Evolutionary conservation across 2,113 vertebrate genomes (phyloP).

Genomic region (Leucoraja erinaceus): DNA sequence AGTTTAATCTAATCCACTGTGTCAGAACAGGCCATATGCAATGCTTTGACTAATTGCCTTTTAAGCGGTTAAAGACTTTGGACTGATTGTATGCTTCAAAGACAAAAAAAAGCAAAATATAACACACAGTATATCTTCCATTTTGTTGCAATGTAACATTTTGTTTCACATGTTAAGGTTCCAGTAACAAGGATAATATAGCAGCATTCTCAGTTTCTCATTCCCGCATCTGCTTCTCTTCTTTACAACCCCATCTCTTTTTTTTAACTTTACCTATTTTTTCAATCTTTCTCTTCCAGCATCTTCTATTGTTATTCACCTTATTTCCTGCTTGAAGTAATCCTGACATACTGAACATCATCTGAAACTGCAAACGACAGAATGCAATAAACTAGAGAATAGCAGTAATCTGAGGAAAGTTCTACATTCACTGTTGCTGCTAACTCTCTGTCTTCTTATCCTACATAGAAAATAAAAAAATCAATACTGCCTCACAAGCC

Average conservation of each 20-base stretch:
- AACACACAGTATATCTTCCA: background rate
- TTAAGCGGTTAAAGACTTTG: conserved; percentile 30
- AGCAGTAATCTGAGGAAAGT: conserved; percentile 95
- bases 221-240: conserved; percentile 3
- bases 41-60: conserved; percentile 33
- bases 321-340: conserved; percentile 84
- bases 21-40: conserved; percentile 30
- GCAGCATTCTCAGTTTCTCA: background rate
- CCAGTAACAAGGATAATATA: background rate
- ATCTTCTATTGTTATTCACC: conserved; percentile 82
- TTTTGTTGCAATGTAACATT: conserved; percentile 15
- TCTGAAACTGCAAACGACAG: conserved; percentile 95
- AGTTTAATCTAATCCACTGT: conserved; percentile 34
- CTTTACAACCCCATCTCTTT: conserved; percentile 44
- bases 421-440: conserved; percentile 90
- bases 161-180: background rate
- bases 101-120: conserved; percentile 28
- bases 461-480: conserved; percentile 99
- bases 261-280: conserved; percentile 58
- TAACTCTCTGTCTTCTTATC: conserved; percentile 99
- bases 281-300: conserved; percentile 63
- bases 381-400: conserved; percentile 94
- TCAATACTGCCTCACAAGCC: conserved; percentile 90
- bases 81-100: conserved; percentile 4
- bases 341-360: conserved; percentile 85